Conservation (phyloP, 1,140 invertebrate species). For the Sarcophaga peregrina region DNA sequence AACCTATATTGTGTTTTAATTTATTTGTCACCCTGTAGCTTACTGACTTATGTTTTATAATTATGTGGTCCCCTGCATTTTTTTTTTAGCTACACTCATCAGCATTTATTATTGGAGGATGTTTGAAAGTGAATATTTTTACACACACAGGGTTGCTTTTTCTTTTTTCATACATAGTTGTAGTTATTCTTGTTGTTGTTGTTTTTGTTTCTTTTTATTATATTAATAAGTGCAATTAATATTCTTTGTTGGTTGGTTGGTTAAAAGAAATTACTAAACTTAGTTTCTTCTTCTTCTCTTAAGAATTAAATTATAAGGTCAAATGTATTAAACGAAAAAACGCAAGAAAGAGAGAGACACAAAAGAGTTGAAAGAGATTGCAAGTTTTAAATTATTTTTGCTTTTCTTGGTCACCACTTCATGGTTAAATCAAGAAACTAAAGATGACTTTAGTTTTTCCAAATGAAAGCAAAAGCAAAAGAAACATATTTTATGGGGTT, state of each 20-base stretch:
- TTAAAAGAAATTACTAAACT: not conserved
- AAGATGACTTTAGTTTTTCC: too few relatives aligned
- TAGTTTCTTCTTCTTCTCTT: not conserved
- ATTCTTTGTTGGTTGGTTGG: conserved; percentile 1
- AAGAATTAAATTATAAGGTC: conserved; percentile 10
- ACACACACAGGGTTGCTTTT: too few relatives aligned
- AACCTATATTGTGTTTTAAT: too few relatives aligned
- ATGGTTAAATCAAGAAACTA: too few relatives aligned
- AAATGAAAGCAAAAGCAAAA: too few relatives aligned
- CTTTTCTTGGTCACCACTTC: too few relatives aligned
- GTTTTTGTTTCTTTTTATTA: too few relatives aligned
- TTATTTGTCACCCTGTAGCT: not conserved
- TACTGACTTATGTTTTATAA: not conserved
- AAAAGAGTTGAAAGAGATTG: not conserved
- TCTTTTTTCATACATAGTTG: not conserved
- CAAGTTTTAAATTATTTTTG: too few relatives aligned
- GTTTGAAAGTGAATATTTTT: too few relatives aligned
- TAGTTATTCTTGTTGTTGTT: not conserved
- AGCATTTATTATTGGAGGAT: not conserved
- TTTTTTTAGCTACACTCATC: not conserved
- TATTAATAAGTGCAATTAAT: conserved; percentile 25
- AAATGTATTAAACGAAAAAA: conserved; percentile 3
- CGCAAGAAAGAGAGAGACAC: not conserved
- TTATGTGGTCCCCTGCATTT: not conserved
- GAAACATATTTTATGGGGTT: too few relatives aligned